These are phyloP conservation scores for Tinea pellionella DNA, from an alignment of 2,888 invertebrate species.

Conservation along the genomic window DNA sequence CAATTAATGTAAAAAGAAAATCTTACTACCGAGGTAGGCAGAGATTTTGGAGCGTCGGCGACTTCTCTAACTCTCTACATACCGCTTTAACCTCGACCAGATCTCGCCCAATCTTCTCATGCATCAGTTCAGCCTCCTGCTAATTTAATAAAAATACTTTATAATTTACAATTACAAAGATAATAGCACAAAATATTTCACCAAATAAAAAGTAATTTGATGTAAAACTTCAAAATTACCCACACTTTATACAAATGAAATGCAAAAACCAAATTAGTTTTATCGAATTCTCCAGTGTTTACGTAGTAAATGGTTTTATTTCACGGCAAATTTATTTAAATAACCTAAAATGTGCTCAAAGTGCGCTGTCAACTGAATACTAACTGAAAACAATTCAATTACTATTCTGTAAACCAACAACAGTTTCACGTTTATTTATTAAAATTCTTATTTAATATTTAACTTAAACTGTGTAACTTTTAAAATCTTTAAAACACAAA, in stretches of 20 bases:
- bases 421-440: neutral
- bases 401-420: conserved; percentile 5
- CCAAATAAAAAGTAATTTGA: too few relatives aligned
- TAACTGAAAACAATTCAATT: conserved; percentile 10
- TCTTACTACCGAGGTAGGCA: too few relatives aligned
- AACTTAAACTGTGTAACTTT: neutral
- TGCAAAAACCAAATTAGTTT: conserved; percentile 4
- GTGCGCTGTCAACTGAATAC: conserved; percentile 11
- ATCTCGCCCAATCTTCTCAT: too few relatives aligned
- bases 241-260: neutral
- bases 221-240: neutral
- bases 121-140: too few relatives aligned
- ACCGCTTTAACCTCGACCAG: too few relatives aligned
- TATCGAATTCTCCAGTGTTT: conserved; percentile 3
- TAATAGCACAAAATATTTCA: too few relatives aligned
- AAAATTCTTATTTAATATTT: neutral
- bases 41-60: too few relatives aligned
- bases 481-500: neutral
- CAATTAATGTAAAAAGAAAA: too few relatives aligned
- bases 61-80: too few relatives aligned
- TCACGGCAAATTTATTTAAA: conserved; percentile 7
- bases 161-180: too few relatives aligned
- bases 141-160: too few relatives aligned
- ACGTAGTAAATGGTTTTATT: conserved; percentile 8
- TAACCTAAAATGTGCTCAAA: conserved; percentile 1